Conservation (phyloP, 1,140 invertebrate genomes). For the Chelonus insularis region DNA sequence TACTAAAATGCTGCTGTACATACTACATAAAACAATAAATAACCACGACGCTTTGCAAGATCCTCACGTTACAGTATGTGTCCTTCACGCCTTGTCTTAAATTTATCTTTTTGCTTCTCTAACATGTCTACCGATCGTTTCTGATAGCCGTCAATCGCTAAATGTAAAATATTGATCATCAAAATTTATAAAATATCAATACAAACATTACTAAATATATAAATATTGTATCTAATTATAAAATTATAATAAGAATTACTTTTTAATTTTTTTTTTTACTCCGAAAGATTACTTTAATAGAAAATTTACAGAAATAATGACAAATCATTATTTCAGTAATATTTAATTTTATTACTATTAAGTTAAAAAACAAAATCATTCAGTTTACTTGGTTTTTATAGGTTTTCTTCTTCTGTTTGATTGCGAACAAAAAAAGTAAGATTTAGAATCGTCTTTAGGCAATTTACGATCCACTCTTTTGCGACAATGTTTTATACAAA, state of each 20-base stretch:
- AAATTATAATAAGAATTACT: too few species aligned
- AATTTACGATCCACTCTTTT: slow-evolving; percentile 15
- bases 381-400: too few species aligned
- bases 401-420: too few species aligned
- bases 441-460: slow-evolving; percentile 4
- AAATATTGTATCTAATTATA: too few species aligned
- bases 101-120: background rate
- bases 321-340: too few species aligned
- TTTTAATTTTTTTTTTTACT: background rate
- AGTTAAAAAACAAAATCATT: too few species aligned
- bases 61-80: slow-evolving; percentile 22
- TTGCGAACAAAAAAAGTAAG: background rate
- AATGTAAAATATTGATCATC: background rate
- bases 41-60: slow-evolving; percentile 14
- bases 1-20: background rate
- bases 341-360: too few species aligned
- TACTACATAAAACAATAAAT: slow-evolving; percentile 6
- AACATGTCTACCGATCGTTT: background rate
- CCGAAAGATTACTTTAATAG: too few species aligned
- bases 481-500: background rate
- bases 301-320: too few species aligned
- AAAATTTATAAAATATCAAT: background rate
- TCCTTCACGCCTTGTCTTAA: slow-evolving; percentile 21
- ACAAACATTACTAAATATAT: too few species aligned
- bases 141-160: slow-evolving; percentile 3